Conservation (phyloP, 2,113 vertebrate species). For the Alligator mississippiensis region DNA sequence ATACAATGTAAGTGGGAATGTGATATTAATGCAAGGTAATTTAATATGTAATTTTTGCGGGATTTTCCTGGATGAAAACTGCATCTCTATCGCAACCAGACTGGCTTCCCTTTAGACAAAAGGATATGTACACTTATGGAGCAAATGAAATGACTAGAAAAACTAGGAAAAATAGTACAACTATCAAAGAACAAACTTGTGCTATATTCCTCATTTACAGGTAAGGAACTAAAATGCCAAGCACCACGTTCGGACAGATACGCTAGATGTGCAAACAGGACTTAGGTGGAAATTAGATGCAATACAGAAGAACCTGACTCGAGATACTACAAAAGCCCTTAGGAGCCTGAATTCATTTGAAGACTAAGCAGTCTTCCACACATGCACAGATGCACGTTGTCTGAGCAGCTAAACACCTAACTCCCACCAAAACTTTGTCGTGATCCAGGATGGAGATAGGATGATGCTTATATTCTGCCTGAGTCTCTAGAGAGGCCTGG, state of each 20-base stretch:
- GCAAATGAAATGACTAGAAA: background rate
- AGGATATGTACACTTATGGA: accelerated
- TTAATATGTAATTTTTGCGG: background rate
- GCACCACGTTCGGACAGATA: background rate
- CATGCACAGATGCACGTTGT: too few species aligned
- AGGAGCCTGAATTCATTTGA: too few species aligned
- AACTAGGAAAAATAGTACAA: background rate
- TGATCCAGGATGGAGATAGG: too few species aligned
- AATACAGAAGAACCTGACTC: too few species aligned
- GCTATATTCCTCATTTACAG: background rate
- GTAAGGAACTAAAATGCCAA: background rate
- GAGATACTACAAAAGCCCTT: too few species aligned
- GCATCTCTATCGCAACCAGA: background rate
- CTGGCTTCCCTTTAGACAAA: background rate
- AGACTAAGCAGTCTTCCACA: too few species aligned
- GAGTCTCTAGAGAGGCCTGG: too few species aligned
- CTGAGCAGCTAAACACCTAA: too few species aligned
- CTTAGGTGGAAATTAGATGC: too few species aligned
- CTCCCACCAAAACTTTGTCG: too few species aligned
- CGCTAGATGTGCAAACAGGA: too few species aligned
- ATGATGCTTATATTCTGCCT: too few species aligned
- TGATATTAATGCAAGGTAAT: background rate
- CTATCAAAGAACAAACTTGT: background rate
- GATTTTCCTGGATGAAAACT: background rate
- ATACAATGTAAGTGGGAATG: background rate